A percentile compares a stretch with the other conserved stretches of the same genome.
These are phyloP conservation scores for Spatula clypeata DNA, from an alignment of 2,797 vertebrate genomes.

Conservation along the genomic window DNA sequence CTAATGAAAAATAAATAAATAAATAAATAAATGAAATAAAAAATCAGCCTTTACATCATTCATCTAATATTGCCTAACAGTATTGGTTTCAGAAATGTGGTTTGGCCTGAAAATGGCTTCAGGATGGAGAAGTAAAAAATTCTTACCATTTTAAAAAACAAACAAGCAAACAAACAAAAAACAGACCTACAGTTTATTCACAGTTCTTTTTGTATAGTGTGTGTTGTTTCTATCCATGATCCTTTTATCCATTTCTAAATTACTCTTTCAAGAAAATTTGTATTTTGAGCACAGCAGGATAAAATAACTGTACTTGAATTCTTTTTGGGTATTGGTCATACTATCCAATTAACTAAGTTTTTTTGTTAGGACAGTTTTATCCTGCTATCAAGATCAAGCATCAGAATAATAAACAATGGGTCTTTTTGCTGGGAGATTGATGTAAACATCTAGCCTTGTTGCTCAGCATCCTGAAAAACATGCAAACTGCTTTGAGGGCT, in stretches of 20 bases:
- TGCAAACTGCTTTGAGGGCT: neutral
- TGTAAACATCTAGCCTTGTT: neutral
- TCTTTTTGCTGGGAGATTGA: neutral
- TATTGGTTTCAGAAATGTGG: neutral
- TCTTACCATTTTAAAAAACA: neutral
- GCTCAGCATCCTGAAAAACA: neutral
- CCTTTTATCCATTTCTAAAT: neutral
- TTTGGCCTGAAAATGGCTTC: neutral
- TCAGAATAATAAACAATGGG: neutral
- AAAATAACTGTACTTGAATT: neutral
- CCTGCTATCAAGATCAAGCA: neutral
- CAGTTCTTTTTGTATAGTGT: neutral
- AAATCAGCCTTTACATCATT: neutral
- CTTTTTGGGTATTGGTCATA: neutral
- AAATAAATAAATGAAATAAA: neutral
- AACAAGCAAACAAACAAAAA: neutral
- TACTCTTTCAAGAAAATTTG: neutral
- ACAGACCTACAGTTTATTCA: neutral
- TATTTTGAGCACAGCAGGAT: neutral
- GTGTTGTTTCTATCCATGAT: neutral
- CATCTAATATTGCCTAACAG: accelerated
- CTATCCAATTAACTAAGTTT: neutral
- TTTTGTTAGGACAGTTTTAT: neutral
- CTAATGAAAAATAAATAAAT: neutral
- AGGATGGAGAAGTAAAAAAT: neutral